Conservation (phyloP, 2,797 vertebrate genomes). For the Ataeniobius toweri region DNA sequence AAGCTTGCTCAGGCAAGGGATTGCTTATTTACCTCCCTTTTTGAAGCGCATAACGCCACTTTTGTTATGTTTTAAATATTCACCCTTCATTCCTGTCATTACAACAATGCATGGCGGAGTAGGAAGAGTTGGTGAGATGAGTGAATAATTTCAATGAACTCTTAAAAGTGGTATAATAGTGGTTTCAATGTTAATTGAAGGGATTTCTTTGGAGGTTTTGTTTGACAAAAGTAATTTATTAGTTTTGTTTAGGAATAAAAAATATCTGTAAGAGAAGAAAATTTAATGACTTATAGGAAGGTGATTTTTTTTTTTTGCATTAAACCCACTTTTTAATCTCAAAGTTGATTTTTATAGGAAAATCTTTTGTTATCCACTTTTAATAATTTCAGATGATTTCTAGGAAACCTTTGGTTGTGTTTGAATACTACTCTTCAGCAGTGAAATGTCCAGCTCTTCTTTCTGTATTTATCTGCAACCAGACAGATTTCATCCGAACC, state of each 20-base stretch:
- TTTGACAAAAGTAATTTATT: neutral
- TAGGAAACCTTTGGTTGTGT: neutral
- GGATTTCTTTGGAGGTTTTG: neutral
- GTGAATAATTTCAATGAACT: neutral
- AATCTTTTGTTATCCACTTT: conserved; percentile 3
- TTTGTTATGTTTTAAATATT: conserved; percentile 5
- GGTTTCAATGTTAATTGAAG: neutral
- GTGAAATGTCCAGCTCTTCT: neutral
- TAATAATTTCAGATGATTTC: neutral
- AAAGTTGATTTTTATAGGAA: neutral
- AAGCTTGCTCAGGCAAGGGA: conserved; percentile 74
- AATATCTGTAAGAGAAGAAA: neutral
- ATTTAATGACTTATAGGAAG: neutral
- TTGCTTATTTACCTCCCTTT: conserved; percentile 57
- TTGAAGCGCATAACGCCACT: conserved; percentile 36
- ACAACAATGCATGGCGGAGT: conserved; percentile 16
- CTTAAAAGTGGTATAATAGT: neutral
- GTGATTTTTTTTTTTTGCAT: neutral
- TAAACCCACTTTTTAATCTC: neutral
- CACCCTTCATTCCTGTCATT: conserved; percentile 10
- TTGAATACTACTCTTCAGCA: conserved; percentile 19
- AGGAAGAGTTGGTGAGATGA: conserved; percentile 16
- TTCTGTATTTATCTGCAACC: conserved; percentile 30
- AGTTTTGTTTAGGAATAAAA: neutral
- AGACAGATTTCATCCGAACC: conserved; percentile 70